phyloP scores from a whole-genome alignment of 2,797 vertebrate species.

The Sebastes trivittatus region DNA sequence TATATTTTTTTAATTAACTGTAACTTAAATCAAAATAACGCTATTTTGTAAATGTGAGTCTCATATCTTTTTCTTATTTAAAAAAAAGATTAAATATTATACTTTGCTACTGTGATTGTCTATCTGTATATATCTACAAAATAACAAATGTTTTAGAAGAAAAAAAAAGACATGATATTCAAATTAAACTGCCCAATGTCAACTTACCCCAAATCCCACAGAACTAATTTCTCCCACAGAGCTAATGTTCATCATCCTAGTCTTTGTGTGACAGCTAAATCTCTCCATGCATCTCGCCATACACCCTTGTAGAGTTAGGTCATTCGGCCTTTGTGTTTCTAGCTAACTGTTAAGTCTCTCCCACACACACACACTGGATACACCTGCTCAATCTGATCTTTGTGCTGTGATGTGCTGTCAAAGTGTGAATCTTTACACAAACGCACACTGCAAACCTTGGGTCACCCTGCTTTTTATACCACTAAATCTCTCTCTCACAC shows the following conservation, averaged over 20 bases:
- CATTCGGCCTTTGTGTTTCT: slow-evolving; percentile 56
- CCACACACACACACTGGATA: slow-evolving; percentile 35
- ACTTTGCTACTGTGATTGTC: not conserved
- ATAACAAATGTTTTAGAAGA: not conserved
- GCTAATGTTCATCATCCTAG: slow-evolving; percentile 30
- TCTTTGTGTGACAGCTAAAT: slow-evolving; percentile 49
- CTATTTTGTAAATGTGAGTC: not conserved
- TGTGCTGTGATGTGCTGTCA: slow-evolving; percentile 79
- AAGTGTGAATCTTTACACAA: slow-evolving; percentile 72
- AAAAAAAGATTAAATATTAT: not conserved
- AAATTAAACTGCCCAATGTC: not conserved
- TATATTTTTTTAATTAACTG: not conserved
- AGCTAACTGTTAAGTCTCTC: slow-evolving; percentile 58
- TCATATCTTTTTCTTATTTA: not conserved
- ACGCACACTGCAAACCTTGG: slow-evolving; percentile 65
- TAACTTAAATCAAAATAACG: not conserved
- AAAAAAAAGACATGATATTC: not conserved
- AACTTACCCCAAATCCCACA: not conserved
- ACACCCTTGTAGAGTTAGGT: slow-evolving; percentile 47
- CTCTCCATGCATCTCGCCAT: slow-evolving; percentile 27
- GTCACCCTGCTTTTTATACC: slow-evolving; percentile 70
- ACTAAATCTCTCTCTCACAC: slow-evolving; percentile 75
- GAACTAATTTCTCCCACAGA: slow-evolving; percentile 49
- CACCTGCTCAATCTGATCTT: slow-evolving; percentile 74
- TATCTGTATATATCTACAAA: not conserved